A percentile compares a stretch with the other conserved stretches of the same genome.
Evolutionary conservation across 2,888 invertebrate genomes (phyloP).

Genomic region (Candidula unifasciata): DNA sequence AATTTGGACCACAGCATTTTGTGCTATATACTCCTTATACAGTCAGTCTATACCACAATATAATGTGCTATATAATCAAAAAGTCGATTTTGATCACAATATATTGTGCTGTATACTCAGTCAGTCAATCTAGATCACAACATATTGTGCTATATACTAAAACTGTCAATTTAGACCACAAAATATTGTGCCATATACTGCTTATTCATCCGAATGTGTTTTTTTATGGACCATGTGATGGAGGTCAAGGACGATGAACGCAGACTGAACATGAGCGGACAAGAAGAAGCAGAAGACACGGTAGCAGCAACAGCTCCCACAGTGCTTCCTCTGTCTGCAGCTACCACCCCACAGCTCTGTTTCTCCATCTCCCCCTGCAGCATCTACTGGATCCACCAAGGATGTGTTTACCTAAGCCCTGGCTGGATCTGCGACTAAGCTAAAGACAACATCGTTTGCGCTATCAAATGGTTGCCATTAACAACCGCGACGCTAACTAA

Average conservation of each 20-base stretch:
- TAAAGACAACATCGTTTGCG: constrained; percentile 40
- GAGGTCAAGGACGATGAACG: not conserved
- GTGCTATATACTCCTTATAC: too few species aligned
- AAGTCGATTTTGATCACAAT: too few species aligned
- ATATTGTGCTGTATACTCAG: too few species aligned
- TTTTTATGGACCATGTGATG: not conserved
- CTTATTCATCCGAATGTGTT: not conserved
- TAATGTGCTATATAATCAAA: too few species aligned
- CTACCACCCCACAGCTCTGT: not conserved
- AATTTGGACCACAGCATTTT: too few species aligned
- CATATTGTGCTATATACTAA: too few species aligned
- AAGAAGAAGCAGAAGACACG: not conserved
- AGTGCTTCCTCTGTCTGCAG: not conserved
- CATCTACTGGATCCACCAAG: not conserved
- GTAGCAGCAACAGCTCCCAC: not conserved
- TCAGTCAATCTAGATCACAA: too few species aligned
- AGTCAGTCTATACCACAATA: too few species aligned
- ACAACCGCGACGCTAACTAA: not conserved
- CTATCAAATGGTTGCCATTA: constrained; percentile 39
- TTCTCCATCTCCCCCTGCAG: not conserved
- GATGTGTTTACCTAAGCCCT: not conserved
- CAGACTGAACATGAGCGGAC: not conserved
- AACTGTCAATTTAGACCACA: too few species aligned
- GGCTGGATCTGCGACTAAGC: not conserved
- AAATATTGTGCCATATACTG: not conserved